Percentiles rank a stretch among this genome's conserved stretches.
Evolutionary conservation across 2,797 vertebrate genomes (phyloP).

Genomic region (Gila robusta): DNA sequence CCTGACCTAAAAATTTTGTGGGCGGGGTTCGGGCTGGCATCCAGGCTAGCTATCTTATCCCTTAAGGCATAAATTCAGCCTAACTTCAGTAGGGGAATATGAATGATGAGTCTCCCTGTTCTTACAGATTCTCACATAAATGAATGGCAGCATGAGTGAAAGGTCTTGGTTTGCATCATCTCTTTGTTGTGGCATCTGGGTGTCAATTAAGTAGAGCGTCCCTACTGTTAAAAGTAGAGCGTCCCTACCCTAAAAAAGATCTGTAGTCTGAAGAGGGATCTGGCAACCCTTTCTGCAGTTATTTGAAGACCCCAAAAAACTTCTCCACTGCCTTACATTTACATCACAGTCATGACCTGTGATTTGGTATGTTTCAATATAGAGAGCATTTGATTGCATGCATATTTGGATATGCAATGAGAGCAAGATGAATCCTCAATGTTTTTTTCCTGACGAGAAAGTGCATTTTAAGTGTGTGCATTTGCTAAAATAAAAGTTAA

Average conservation of each 20-base stretch:
- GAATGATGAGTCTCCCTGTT: conserved; percentile 33
- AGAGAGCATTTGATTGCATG: neutral
- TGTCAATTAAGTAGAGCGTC: conserved; percentile 21
- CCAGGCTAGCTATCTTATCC: too few species aligned
- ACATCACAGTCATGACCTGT: neutral
- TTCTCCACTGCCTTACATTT: too few species aligned
- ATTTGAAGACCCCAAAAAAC: neutral
- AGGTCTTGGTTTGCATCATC: conserved; percentile 22
- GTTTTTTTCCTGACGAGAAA: too few species aligned
- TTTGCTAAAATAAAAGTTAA: neutral
- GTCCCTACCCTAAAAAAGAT: neutral
- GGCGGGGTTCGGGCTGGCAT: too few species aligned
- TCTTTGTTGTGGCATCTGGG: conserved; percentile 40
- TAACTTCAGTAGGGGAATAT: neutral
- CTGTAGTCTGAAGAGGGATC: neutral
- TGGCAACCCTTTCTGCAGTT: neutral
- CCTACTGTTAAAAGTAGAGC: neutral
- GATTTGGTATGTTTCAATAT: neutral
- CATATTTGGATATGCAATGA: neutral
- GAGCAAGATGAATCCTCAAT: neutral
- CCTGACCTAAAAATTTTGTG: too few species aligned
- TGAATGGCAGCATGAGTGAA: conserved; percentile 37
- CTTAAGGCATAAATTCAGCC: neutral
- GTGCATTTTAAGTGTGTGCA: neutral
- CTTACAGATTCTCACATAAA: conserved; percentile 31